phyloP scores from a whole-genome alignment of 2,888 invertebrate genomes.

The Axea sp. region DNA sequence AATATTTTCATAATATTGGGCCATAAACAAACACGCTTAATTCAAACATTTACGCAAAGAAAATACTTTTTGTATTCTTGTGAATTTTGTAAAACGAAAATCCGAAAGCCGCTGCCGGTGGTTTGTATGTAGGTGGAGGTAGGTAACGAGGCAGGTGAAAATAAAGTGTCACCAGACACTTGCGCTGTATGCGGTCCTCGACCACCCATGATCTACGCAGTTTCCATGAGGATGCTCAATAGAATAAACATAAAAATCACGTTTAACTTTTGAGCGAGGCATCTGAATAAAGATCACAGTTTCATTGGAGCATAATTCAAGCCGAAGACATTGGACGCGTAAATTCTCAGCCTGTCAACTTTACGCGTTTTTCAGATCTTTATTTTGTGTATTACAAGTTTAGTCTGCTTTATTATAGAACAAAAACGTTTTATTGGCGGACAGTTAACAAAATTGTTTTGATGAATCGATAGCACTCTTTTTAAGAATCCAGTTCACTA shows the following conservation, averaged over 20 bases:
- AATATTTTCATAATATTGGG: constrained; percentile 29
- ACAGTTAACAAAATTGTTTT: constrained; percentile 26
- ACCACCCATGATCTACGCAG: constrained; percentile 67
- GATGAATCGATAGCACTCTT: constrained; percentile 19
- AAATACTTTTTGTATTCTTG: constrained; percentile 11
- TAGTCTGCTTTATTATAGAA: constrained; percentile 8
- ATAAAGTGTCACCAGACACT: constrained; percentile 74
- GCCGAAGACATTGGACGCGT: constrained; percentile 20
- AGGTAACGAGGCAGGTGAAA: constrained; percentile 68
- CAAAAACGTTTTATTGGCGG: constrained; percentile 5
- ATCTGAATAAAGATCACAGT: constrained; percentile 42
- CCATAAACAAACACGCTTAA: constrained; percentile 13
- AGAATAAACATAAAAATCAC: constrained; percentile 49
- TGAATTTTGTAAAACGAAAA: constrained; percentile 41
- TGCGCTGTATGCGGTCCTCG: constrained; percentile 67
- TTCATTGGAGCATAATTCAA: constrained; percentile 38
- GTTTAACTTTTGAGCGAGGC: constrained; percentile 44
- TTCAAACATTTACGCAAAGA: constrained; percentile 24
- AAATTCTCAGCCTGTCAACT: constrained; percentile 36
- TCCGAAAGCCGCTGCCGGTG: constrained; percentile 13
- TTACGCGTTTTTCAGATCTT: constrained; percentile 18
- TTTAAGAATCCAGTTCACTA: constrained; percentile 8
- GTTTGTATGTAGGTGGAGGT: constrained; percentile 37
- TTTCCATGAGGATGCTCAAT: constrained; percentile 50
- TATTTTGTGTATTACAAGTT: constrained; percentile 24